phyloP scores from a whole-genome alignment of 2,797 vertebrate species.

The Sebastes baramenuke region DNA sequence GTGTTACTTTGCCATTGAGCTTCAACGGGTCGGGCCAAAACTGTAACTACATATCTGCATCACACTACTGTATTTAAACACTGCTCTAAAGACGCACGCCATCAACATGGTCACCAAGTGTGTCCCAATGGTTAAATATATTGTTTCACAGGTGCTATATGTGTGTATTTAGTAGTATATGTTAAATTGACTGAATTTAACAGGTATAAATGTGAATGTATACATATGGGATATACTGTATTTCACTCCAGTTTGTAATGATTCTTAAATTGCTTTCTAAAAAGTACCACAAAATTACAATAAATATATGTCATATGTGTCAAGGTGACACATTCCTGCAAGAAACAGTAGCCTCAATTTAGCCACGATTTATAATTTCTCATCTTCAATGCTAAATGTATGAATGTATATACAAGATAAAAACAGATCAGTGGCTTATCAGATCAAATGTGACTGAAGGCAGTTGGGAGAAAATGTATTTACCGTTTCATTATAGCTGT shows the following conservation, averaged over 20 bases:
- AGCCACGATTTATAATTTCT: background rate
- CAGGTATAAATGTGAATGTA: background rate
- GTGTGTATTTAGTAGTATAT: background rate
- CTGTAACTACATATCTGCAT: conserved; percentile 71
- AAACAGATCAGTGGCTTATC: background rate
- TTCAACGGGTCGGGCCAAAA: conserved; percentile 43
- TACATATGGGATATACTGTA: background rate
- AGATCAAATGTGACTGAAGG: background rate
- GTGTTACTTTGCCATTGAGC: conserved; percentile 64
- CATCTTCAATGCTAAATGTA: background rate
- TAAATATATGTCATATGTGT: background rate
- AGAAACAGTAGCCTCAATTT: background rate
- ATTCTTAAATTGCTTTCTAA: background rate
- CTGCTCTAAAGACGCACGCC: conserved; percentile 31
- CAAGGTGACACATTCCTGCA: background rate
- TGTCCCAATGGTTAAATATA: background rate
- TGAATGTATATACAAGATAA: background rate
- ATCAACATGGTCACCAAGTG: conserved; percentile 2
- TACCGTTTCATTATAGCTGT: background rate
- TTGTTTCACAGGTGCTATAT: background rate
- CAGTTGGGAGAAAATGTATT: background rate
- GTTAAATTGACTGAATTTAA: background rate
- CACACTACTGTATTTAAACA: conserved; percentile 57
- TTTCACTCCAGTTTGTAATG: background rate
- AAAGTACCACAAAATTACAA: background rate